phyloP scores from a whole-genome alignment of 2,797 vertebrate species.

The Typhlichthys subterraneus region DNA sequence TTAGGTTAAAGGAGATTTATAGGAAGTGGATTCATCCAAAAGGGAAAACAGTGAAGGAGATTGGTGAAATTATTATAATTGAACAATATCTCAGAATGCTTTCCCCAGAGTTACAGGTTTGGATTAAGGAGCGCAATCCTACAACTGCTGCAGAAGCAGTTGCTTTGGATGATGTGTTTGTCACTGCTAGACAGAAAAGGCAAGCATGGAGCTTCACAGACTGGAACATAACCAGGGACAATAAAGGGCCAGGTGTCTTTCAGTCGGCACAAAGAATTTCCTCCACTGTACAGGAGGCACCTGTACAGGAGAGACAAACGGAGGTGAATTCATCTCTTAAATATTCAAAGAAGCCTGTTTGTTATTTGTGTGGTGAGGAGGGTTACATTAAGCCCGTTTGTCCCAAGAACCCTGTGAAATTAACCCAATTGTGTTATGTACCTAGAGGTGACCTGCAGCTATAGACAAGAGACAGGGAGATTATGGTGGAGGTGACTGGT shows the following conservation, averaged over 20 bases:
- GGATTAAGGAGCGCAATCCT: constrained; percentile 8
- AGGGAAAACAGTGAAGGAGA: too few relatives aligned
- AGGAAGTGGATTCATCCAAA: too few relatives aligned
- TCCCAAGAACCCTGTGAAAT: constrained; percentile 9
- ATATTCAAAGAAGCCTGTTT: neutral
- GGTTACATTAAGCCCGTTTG: constrained; percentile 1
- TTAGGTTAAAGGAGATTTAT: too few relatives aligned
- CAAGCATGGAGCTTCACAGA: constrained; percentile 5
- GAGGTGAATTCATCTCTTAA: too few relatives aligned
- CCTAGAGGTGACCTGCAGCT: neutral
- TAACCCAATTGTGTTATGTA: constrained; percentile 13
- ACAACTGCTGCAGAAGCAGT: constrained; percentile 11
- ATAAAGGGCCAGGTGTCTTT: neutral
- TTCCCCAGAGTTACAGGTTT: constrained; percentile 9
- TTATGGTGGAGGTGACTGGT: neutral
- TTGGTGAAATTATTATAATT: too few relatives aligned
- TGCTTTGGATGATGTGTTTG: constrained; percentile 6
- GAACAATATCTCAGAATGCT: neutral
- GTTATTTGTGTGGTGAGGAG: constrained; percentile 10
- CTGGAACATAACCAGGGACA: neutral
- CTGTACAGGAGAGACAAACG: neutral
- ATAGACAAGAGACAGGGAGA: too few relatives aligned
- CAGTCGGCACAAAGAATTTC: neutral
- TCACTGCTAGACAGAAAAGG: constrained; percentile 5
- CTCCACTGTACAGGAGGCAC: neutral